A percentile compares a stretch with the other conserved stretches of the same genome.
phyloP scores from a whole-genome alignment of 2,113 vertebrate genomes.

The Dunckerocampus dactyliophorus region DNA sequence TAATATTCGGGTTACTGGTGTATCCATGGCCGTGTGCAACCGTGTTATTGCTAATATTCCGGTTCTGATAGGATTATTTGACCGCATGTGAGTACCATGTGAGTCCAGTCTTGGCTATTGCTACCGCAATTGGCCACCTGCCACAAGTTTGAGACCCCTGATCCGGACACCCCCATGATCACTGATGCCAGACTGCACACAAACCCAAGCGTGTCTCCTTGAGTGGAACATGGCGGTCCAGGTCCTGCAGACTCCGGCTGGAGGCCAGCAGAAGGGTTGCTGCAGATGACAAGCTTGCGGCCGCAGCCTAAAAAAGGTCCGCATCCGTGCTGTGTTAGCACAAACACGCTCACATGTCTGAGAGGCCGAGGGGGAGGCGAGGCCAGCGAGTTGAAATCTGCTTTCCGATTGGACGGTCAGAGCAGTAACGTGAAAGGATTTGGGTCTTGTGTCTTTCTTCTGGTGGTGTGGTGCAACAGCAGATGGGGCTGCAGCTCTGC shows the following conservation, averaged over 20 bases:
- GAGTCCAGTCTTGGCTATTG: no score
- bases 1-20: no score
- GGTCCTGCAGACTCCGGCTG: conserved; percentile 51
- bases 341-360: conserved; percentile 60
- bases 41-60: no score
- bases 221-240: conserved; percentile 33
- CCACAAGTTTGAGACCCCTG: no score
- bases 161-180: no score
- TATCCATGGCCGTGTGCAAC: no score
- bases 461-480: conserved; percentile 53
- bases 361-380: conserved; percentile 21
- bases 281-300: conserved; percentile 55
- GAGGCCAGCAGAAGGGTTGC: conserved; percentile 58
- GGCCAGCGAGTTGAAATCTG: conserved; percentile 23
- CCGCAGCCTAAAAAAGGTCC: conserved; percentile 66
- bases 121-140: no score
- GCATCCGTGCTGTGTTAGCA: conserved; percentile 62
- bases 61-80: no score
- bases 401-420: conserved; percentile 5
- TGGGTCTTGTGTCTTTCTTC: conserved; percentile 16
- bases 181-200: background rate
- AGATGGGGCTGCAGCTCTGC: conserved; percentile 66
- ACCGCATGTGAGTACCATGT: no score
- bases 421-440: conserved; percentile 32
- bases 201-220: background rate